phyloP scores from a whole-genome alignment of 30 jellyfish, hydroid and myxozoan species.

The Mastigias papua region DNA sequence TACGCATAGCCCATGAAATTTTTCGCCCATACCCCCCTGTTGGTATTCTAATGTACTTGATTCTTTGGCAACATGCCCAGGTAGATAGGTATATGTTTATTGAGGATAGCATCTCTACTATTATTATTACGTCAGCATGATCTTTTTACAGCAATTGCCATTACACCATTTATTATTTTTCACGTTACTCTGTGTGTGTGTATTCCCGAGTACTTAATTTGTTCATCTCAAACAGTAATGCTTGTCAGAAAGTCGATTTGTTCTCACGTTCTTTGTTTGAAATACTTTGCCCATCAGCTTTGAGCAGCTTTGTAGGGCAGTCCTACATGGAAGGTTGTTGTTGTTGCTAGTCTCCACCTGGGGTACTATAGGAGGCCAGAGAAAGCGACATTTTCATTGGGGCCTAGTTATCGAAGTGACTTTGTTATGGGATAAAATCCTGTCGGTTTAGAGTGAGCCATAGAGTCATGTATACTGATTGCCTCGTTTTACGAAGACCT shows the following conservation, averaged over 20 bases:
- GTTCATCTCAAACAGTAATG: conserved; percentile 4
- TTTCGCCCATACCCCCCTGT: neutral
- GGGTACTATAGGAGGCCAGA: no score
- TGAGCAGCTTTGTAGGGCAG: no score
- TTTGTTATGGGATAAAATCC: no score
- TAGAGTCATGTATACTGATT: no score
- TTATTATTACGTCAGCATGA: neutral
- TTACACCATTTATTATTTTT: neutral
- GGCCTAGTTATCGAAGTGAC: no score
- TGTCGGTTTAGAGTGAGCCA: no score
- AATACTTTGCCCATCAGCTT: no score
- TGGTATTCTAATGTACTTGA: neutral
- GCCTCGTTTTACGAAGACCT: no score
- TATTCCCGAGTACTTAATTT: neutral
- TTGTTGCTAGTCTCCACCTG: no score
- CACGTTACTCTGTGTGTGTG: neutral
- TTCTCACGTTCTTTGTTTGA: neutral
- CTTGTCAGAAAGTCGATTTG: conserved; percentile 1
- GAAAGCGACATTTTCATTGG: no score
- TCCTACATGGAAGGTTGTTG: no score
- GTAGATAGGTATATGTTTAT: neutral
- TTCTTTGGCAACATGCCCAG: neutral
- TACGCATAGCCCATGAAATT: neutral
- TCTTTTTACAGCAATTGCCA: neutral
- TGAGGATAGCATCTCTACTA: neutral